These are phyloP conservation scores for Euclidia mi DNA, from an alignment of 2,888 invertebrate species.

Conservation along the genomic window DNA sequence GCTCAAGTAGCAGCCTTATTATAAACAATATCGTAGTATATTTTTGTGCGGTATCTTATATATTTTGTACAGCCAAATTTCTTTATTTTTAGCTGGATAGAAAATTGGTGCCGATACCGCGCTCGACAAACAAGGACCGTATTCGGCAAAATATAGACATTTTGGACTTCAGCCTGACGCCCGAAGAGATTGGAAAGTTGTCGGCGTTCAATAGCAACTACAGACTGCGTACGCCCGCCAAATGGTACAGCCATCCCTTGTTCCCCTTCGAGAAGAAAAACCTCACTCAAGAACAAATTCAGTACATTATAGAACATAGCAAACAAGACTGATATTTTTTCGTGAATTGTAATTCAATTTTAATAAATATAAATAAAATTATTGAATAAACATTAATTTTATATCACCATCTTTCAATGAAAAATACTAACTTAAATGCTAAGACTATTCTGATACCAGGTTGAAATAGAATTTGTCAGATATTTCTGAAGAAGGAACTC, in stretches of 20 bases:
- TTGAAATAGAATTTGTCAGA: too few relatives aligned
- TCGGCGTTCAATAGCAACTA: constrained; percentile 87
- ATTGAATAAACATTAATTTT: too few relatives aligned
- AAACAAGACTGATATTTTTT: constrained; percentile 70
- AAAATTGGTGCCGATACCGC: constrained; percentile 90
- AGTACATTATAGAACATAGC: constrained; percentile 74
- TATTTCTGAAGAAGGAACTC: too few relatives aligned
- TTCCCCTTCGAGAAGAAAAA: constrained; percentile 83
- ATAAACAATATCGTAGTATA: too few relatives aligned
- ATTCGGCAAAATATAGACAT: constrained; percentile 89
- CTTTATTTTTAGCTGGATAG: constrained; percentile 84
- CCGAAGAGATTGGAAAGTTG: constrained; percentile 86
- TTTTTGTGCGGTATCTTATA: too few relatives aligned
- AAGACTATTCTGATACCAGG: too few relatives aligned
- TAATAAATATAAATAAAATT: too few relatives aligned
- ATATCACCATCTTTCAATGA: too few relatives aligned
- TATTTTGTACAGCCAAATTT: too few relatives aligned
- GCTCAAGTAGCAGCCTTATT: too few relatives aligned
- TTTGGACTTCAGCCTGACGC: constrained; percentile 88
- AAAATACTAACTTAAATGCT: too few relatives aligned
- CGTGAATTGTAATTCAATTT: too few relatives aligned
- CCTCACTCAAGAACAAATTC: constrained; percentile 71
- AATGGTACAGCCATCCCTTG: constrained; percentile 74
- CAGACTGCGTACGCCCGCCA: constrained; percentile 76
- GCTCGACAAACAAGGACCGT: constrained; percentile 89